Base-by-base conservation (phyloP, 2,113 vertebrate genomes). In the Perca flavescens region DNA sequence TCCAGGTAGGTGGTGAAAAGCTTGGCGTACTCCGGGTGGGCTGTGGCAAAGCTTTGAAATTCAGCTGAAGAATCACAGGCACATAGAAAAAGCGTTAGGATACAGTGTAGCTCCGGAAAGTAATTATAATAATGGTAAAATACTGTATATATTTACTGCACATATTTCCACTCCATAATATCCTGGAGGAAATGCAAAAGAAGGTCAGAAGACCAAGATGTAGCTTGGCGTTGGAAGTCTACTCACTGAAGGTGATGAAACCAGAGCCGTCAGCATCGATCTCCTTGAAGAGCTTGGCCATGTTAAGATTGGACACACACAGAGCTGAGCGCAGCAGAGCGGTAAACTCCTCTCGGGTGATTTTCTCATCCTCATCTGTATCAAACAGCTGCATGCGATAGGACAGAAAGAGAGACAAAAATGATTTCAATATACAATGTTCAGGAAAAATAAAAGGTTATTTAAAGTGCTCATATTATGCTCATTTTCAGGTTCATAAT, bases 1-100 rank as follows among this genome's bases (percentile, higher is more conserved):
- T 99, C 98, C 60, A 99, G 89, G 91, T 99, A 99, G 0, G 97
- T 98, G 61, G 97, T 99, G 88, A 99, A 99, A 67, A 99, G 93
- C 82, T 97, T 97, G 74, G 97, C 97, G 28, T 99, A 99, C 87
- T 97, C 97, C 1, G 98, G 98, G 86, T 98, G 98, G 54, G 90
- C 96, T 21, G 94, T 79, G 53, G 97, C 97, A 80, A 99, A 99
- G 78, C 93, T 71, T 83, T 96, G 95, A 92, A 99, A 99, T 88
- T 99, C 97, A 85, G 88, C 98, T 99, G 77, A 54, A 50, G 60
- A 80, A 49, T 54, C n/a, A 67, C 3, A 79, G 11, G 34, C 1
- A 80, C 2, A 65, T 2, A 65, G 15, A 64, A 12, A 12, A 73
- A 47, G n/a, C 1, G 46, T 64, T 5, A 36, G 13, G 3, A 36